Evolutionary conservation across 1,140 invertebrate genomes (phyloP).

Genomic region (Proales similis): DNA sequence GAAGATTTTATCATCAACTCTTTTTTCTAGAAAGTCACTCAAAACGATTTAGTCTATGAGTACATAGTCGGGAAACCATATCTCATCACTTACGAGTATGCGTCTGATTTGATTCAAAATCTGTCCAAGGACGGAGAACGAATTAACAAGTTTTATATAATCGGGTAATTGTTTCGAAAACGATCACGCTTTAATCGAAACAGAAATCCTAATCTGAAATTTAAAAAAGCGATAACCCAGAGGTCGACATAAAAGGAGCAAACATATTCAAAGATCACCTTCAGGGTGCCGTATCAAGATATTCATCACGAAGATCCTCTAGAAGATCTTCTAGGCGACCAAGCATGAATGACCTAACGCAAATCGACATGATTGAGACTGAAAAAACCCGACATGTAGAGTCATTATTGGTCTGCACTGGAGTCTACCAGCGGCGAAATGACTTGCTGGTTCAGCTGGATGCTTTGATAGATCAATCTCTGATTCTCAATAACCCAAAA

Average conservation of each 20-base stretch:
- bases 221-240: conserved; percentile 66
- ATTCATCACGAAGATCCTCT: conserved; percentile 9
- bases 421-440: conserved; percentile 43
- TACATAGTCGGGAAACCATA: conserved; percentile 52
- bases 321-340: conserved; percentile 40
- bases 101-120: conserved; percentile 44
- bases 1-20: neutral
- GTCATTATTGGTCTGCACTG: conserved; percentile 52
- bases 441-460: conserved; percentile 28
- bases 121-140: conserved; percentile 41
- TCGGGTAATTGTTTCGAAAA: no score
- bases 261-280: conserved; percentile 66
- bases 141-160: conserved; percentile 49
- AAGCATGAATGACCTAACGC: neutral
- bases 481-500: no score
- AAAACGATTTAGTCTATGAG: conserved; percentile 48
- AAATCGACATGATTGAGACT: no score
- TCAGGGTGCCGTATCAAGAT: conserved; percentile 41
- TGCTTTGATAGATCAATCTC: conserved; percentile 13
- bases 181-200: no score
- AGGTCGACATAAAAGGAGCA: conserved; percentile 65
- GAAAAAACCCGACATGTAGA: conserved; percentile 45
- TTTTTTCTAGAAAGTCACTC: conserved; percentile 49
- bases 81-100: conserved; percentile 53
- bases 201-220: no score